Conservation (phyloP, 2,888 invertebrate genomes). For the Spilosoma lubricipeda region DNA sequence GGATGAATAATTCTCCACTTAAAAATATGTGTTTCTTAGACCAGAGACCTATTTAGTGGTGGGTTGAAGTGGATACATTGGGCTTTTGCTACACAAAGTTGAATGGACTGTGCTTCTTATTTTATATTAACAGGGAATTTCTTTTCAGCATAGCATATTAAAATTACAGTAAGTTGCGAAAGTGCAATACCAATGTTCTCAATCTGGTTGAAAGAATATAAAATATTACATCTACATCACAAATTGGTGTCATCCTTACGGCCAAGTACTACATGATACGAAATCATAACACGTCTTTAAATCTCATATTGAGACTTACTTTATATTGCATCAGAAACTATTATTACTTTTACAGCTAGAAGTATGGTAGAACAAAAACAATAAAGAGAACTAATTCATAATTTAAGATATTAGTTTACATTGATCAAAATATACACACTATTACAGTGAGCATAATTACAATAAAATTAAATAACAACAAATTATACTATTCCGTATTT, state of each 20-base stretch:
- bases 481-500: neutral
- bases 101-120: neutral
- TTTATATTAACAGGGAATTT: neutral
- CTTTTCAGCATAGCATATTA: neutral
- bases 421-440: slow-evolving; percentile 21
- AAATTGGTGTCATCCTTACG: slow-evolving; percentile 16
- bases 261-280: neutral
- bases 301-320: too few species aligned
- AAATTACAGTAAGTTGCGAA: neutral
- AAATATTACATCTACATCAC: slow-evolving; percentile 11
- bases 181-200: neutral
- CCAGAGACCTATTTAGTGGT: neutral
- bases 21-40: neutral
- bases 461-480: slow-evolving; percentile 4
- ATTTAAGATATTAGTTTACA: slow-evolving; percentile 23
- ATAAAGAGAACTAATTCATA: slow-evolving; percentile 9
- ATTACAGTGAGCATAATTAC: slow-evolving; percentile 18
- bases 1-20: too few species aligned
- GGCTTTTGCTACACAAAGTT: neutral
- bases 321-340: too few species aligned
- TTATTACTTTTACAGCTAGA: too few species aligned
- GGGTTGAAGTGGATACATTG: neutral
- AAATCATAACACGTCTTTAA: too few species aligned
- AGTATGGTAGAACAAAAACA: too few species aligned
- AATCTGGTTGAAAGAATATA: neutral